Base-by-base conservation (phyloP, 2,113 vertebrate species). In the Trematocara variabile region DNA sequence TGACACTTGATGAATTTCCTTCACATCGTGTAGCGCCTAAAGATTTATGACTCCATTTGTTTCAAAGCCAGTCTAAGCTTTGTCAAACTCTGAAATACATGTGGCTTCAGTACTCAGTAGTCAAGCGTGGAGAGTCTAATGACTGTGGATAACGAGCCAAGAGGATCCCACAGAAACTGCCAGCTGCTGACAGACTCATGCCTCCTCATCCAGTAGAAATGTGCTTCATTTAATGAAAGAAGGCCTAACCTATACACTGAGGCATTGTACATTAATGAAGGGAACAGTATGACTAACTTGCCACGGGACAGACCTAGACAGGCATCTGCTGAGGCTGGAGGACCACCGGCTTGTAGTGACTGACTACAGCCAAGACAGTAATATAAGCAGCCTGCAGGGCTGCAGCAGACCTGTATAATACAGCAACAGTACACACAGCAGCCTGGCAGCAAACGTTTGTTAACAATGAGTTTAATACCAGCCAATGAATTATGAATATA, bases 321-420 rank as follows among this genome's bases (percentile, higher is more conserved):
- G 86, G 88, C 90, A 91, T 94, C 90, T 91, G 91, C 81, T 85
- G 73, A 85, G 77, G 68, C 81, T 55, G 65, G 73, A 86, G 85
- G 79, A 54, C 84, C 80, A 92, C 85, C 88, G 63, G 90, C 80
- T 68, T 78, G 53, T 22, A 79, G 78, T 84, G 60, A 83, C 65
- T 46, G 22, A 78, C 85, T 83, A 54, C 56, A 88, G 53, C 75
- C 87, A 80, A 80, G 80, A 58, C 87, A 60, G 37, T 60, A 58
- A 90, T 68, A 18, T 54, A 55, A 37, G 75, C 65, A 39, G 77
- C 82, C 90, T 82, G 14, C 41, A 70, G 80, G 86, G 55, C 63
- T 10, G 9, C 33, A 6, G 8, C 28, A 34, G 37, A 53, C 20
- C 70, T 63, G 73, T 80, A 79, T 87, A 85, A 88, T 6, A 55